Evolutionary conservation across 2,888 invertebrate species (phyloP), one percentile per base, ranked within the genome.

Genomic region (Tolmerus cingulatus): DNA sequence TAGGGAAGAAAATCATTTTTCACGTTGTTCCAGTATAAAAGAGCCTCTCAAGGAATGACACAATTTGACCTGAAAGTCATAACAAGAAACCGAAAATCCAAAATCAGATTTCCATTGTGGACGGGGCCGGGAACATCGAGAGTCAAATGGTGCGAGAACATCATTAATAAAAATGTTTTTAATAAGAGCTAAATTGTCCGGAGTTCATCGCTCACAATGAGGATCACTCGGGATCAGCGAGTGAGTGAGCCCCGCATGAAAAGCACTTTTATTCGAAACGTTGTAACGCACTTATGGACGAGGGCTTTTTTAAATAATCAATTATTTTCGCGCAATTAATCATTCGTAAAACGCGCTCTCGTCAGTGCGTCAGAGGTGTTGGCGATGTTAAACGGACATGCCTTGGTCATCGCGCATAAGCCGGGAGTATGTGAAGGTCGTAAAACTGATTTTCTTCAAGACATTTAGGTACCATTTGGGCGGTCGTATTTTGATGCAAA

Each of bases 101-200:
- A 84, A 84, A 84, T 84, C 84, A 84, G 84, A 84, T 84, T 84
- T 84, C 84, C 40, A 84, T 84, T 84, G 84, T 84, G 40, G 34
- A 12, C 19, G 51, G 27, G 5, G 37, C 79, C 46, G 40, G 23
- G 46, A 55, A 55, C 51, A 81, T 55, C 30, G 46, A 12, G 51
- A 81, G 55, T 55, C 81, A 81, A 81, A 55, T 43, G 81, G 51
- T 81, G n/a, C 43, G 84, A 66, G 40, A 19, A 74, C 84, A 84
- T 84, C 84, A 84, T 84, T 84, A 84, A 84, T 84, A 84, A 84
- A 84, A 84, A 84, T 84, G 84, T 66, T 81, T 81, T 81, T 81
- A 81, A 81, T 81, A 81, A 51, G 81, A 81, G 51, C 51, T 81
- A 81, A 81, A 81, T 81, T 81, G 81, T 81, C 51, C 55, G 51